Conservation (phyloP, 2,797 vertebrate species). For the Knipowitschia caucasica region DNA sequence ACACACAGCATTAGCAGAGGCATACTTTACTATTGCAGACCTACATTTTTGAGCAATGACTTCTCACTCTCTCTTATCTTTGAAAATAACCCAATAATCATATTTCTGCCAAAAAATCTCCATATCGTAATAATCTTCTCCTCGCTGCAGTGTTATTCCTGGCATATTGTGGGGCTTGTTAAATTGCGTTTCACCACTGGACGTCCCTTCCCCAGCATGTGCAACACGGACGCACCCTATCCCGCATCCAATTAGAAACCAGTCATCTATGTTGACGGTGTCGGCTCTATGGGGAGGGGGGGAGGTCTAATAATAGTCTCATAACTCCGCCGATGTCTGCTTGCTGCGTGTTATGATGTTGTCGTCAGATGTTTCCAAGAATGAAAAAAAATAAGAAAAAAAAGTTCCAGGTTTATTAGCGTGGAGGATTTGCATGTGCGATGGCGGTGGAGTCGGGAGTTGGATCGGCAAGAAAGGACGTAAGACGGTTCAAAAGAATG, state of each 20-base stretch:
- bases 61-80: neutral
- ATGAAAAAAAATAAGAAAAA: neutral
- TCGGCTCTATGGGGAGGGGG: slow-evolving; percentile 34
- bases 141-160: slow-evolving; percentile 68
- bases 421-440: slow-evolving; percentile 3
- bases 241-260: slow-evolving; percentile 84
- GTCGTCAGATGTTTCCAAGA: slow-evolving; percentile 23
- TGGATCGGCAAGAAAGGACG: neutral
- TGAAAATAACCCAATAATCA: slow-evolving; percentile 3
- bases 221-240: slow-evolving; percentile 38
- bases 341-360: slow-evolving; percentile 19
- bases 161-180: slow-evolving; percentile 77
- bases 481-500: slow-evolving; percentile 9
- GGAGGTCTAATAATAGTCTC: slow-evolving; percentile 79
- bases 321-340: slow-evolving; percentile 54
- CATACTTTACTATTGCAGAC: no score
- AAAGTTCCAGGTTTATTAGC: slow-evolving; percentile 29
- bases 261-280: slow-evolving; percentile 84
- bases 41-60: neutral
- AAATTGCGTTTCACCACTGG: slow-evolving; percentile 64
- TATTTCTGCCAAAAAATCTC: slow-evolving; percentile 21
- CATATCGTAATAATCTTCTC: slow-evolving; percentile 66
- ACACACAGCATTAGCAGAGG: neutral
- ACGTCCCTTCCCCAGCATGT: slow-evolving; percentile 24
- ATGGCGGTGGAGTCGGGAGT: neutral